Evolutionary conservation across 2,113 vertebrate genomes (phyloP), one percentile per base, ranked within the genome.

Genomic region (Mellivora capensis): DNA sequence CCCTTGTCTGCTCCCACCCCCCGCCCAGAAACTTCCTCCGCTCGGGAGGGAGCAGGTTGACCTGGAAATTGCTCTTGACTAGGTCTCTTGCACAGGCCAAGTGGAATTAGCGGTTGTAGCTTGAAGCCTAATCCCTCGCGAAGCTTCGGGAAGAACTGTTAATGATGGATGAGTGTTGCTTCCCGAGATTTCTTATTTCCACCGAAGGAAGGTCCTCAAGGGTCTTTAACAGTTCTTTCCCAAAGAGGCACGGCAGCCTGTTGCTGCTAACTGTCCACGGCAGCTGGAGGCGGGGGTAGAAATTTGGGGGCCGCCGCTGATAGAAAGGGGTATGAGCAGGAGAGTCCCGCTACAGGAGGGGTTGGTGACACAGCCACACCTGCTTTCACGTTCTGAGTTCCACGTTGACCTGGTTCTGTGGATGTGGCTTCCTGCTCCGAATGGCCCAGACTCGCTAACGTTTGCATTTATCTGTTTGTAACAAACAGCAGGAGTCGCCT

Each of bases 401-500:
- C 94, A 42, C 61, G 0, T 62, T 92, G 97, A 61, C 86, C 5
- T 52, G n/a, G 89, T 96, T 57, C 93, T 90, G 37, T n/a, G 96
- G 96, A 85, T 98, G 74, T 98, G 93, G 88, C 93, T 80, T 96
- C 74, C 96, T 82, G 61, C 98, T 96, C 15, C 25, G 96, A 47
- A 93, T 95, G 87, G 79, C 81, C 54, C 96, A 82, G 39, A 95
- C 96, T 97, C 98, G 99, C 99, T 99, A 99, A 99, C 99, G 74
- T 99, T 96, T 99, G 94, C 98, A 52, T 99, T 99, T 99, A 97
- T 99, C 99, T 99, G 98, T 99, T 99, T 99, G 97, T 98, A 98
- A 99, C 97, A 98, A 99, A 99, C 99, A 99, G 99, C 99, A 99
- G 96, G 99, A 99, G 98, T 99, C 99, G 90, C 99, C 99, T 94